phyloP scores from a whole-genome alignment of 2,797 vertebrate species.

The Phyllotis vaccarum region DNA sequence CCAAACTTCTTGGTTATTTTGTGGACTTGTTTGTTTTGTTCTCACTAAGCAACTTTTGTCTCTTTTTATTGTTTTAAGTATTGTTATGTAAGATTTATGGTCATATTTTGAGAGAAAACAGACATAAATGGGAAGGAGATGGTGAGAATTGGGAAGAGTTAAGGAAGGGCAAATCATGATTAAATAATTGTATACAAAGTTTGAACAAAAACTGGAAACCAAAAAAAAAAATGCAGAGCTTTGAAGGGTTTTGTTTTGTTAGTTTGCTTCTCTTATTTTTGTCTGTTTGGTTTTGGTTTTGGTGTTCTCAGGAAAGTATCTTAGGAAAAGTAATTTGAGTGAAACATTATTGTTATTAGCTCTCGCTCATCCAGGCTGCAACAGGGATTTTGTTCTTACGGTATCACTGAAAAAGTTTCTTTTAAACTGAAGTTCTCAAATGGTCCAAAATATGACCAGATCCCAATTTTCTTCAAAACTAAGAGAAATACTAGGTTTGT shows the following conservation, averaged over 20 bases:
- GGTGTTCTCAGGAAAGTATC: neutral
- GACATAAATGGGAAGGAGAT: neutral
- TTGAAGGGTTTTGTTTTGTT: neutral
- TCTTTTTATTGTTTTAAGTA: neutral
- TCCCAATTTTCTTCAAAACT: neutral
- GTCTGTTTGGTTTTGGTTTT: neutral
- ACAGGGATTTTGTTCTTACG: neutral
- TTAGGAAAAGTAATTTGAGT: neutral
- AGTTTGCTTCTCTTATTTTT: neutral
- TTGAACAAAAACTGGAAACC: neutral
- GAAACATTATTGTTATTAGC: neutral
- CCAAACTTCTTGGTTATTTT: neutral
- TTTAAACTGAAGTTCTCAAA: neutral
- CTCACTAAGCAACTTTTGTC: neutral
- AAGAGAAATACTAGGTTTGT: too few relatives aligned
- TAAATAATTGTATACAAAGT: neutral
- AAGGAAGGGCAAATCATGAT: neutral
- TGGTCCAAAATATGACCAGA: too few relatives aligned
- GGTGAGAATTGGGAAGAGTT: neutral
- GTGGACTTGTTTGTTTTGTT: neutral
- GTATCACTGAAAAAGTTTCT: neutral
- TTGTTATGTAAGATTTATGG: neutral
- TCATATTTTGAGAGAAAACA: neutral
- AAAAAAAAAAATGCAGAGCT: neutral
- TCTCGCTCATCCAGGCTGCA: neutral